Conservation (phyloP, 23 tunicate genomes). For the Trididemnum clinides region DNA sequence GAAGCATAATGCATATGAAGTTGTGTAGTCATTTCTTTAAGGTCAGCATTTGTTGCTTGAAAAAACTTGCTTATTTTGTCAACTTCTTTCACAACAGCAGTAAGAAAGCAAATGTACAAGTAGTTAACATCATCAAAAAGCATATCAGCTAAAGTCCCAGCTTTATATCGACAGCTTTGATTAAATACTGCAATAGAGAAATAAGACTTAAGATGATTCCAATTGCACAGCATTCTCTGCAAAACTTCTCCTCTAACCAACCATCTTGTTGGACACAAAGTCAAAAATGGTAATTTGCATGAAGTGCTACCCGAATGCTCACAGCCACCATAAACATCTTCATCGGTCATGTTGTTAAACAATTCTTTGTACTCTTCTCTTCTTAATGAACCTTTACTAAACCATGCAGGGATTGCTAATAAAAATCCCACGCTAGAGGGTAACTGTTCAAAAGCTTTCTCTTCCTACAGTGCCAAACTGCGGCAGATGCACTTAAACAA, state of each 20-base stretch:
- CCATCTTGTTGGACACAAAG: slow-evolving; percentile 17
- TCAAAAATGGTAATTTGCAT: slow-evolving; percentile 3
- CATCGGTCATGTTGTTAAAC: slow-evolving; percentile 27
- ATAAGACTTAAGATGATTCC: background rate
- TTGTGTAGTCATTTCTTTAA: background rate
- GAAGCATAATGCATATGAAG: background rate
- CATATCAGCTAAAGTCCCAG: background rate
- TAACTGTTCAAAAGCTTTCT: background rate
- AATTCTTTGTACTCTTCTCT: slow-evolving; percentile 7
- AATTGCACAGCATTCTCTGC: slow-evolving; percentile 14
- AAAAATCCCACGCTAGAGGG: slow-evolving; percentile 18
- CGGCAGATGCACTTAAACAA: slow-evolving; percentile 11
- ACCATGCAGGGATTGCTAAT: slow-evolving; percentile 7
- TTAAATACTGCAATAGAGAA: background rate
- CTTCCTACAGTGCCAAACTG: background rate
- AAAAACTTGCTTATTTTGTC: background rate
- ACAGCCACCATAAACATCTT: slow-evolving; percentile 6
- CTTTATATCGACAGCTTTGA: slow-evolving; percentile 3
- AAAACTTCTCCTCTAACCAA: slow-evolving; percentile 22
- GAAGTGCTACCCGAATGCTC: background rate
- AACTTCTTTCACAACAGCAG: background rate
- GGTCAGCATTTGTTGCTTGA: slow-evolving; percentile 32
- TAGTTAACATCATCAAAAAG: background rate
- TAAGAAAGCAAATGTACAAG: background rate
- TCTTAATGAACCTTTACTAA: background rate